A percentile compares a stretch with the other conserved stretches of the same genome.
Conservation (phyloP, 2,113 vertebrate genomes). For the Protobothrops flavoviridis region DNA sequence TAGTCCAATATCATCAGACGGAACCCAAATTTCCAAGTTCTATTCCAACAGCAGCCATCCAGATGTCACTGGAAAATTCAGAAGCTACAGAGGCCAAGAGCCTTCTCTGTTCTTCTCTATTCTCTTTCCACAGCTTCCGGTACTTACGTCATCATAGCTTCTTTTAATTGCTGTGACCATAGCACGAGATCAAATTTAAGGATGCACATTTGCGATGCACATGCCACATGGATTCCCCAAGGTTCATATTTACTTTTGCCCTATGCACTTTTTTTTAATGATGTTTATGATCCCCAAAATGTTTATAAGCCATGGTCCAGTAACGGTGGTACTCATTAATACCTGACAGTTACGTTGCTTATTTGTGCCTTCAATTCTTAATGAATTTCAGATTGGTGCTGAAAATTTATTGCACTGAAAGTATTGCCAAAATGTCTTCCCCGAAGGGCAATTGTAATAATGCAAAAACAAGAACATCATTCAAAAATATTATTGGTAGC, state of each 20-base stretch:
- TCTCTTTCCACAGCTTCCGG: not conserved
- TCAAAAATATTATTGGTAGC: constrained; percentile 31
- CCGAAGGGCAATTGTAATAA: constrained; percentile 29
- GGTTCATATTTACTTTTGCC: not conserved
- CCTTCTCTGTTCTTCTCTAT: not conserved
- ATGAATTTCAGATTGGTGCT: not conserved
- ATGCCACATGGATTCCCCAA: not conserved
- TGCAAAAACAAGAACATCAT: constrained; percentile 7
- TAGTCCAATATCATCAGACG: not conserved
- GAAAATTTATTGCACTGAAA: constrained; percentile 1
- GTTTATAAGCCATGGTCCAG: not conserved
- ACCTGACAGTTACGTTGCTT: not conserved
- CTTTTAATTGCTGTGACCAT: not conserved
- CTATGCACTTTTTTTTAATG: not conserved
- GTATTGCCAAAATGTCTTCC: constrained; percentile 7
- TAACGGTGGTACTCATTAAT: not conserved
- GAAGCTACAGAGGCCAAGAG: not conserved
- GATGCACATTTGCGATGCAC: not conserved
- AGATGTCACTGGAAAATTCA: not conserved
- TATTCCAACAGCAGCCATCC: not conserved
- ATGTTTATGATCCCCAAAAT: not conserved
- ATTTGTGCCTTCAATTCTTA: no score
- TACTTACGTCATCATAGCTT: no score
- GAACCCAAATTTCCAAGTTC: not conserved
- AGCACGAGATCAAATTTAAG: not conserved